These are phyloP conservation scores for Schizothorax lantsangensis DNA, from an alignment of 2,797 vertebrate genomes.

Conservation along the genomic window DNA sequence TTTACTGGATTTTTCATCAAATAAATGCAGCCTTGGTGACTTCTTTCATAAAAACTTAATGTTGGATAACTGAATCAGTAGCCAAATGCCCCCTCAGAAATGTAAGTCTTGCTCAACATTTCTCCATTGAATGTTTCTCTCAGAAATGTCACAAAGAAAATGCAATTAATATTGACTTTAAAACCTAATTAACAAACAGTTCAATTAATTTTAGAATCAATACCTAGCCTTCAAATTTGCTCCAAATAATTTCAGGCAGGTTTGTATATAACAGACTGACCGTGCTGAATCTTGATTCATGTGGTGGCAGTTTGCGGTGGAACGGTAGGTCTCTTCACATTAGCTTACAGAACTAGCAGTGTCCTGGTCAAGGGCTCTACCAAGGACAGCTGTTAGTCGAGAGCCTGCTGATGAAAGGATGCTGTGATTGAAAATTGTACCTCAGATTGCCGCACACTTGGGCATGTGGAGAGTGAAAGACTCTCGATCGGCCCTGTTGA, in stretches of 20 bases:
- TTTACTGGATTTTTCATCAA: not conserved
- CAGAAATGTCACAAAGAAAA: not conserved
- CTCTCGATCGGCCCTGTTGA: not conserved
- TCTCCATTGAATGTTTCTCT: not conserved
- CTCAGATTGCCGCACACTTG: slow-evolving; percentile 38
- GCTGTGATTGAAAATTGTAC: slow-evolving; percentile 50
- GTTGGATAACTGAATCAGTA: not conserved
- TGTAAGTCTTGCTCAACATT: not conserved
- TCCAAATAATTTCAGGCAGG: not conserved
- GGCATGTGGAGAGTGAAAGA: slow-evolving; percentile 18
- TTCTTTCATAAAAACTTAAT: not conserved
- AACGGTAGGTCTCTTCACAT: not conserved
- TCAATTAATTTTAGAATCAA: not conserved
- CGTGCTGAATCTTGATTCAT: not conserved
- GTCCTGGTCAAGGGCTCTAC: slow-evolving; percentile 71
- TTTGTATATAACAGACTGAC: not conserved
- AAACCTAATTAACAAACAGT: not conserved
- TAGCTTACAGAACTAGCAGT: slow-evolving; percentile 67
- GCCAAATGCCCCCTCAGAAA: not conserved
- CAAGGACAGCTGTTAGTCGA: slow-evolving; percentile 65
- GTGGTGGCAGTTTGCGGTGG: not conserved
- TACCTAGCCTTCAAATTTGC: not conserved
- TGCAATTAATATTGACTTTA: not conserved
- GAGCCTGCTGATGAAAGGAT: slow-evolving; percentile 58
- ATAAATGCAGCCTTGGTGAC: not conserved